Conservation (phyloP, 2,888 invertebrate species). For the Lymantria dispar region DNA sequence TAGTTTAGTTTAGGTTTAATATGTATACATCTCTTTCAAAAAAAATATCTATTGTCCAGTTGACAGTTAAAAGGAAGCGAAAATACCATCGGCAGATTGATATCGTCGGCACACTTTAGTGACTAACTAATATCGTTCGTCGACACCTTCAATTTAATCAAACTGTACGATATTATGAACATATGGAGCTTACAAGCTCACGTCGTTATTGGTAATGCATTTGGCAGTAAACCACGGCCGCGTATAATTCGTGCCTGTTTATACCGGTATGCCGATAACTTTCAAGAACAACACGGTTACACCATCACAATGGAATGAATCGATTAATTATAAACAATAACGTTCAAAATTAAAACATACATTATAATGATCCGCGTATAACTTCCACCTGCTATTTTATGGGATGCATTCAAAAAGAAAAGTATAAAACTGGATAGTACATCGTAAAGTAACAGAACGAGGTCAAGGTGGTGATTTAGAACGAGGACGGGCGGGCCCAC, state of each 20-base stretch:
- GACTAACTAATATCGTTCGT: not conserved
- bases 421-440: slow-evolving; percentile 60
- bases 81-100: too few species aligned
- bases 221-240: slow-evolving; percentile 49
- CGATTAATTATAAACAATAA: slow-evolving; percentile 13
- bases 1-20: too few species aligned
- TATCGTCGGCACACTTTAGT: not conserved
- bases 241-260: slow-evolving; percentile 31
- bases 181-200: not conserved
- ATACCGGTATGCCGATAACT: slow-evolving; percentile 36
- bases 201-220: slow-evolving; percentile 31
- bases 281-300: slow-evolving; percentile 30
- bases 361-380: slow-evolving; percentile 41
- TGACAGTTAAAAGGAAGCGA: too few species aligned
- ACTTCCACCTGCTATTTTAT: slow-evolving; percentile 53
- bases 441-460: slow-evolving; percentile 67
- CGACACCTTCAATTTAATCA: not conserved
- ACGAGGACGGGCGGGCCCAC: slow-evolving; percentile 64
- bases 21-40: too few species aligned
- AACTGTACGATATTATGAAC: not conserved
- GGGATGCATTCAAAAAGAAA: slow-evolving; percentile 56
- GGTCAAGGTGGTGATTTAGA: slow-evolving; percentile 74
- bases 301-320: slow-evolving; percentile 17
- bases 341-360: slow-evolving; percentile 15
- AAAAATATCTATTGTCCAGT: too few species aligned